Percentiles rank a stretch among this genome's conserved stretches.
Evolutionary conservation across 2,797 vertebrate genomes (phyloP).

Genomic region (Amniataba percoides): DNA sequence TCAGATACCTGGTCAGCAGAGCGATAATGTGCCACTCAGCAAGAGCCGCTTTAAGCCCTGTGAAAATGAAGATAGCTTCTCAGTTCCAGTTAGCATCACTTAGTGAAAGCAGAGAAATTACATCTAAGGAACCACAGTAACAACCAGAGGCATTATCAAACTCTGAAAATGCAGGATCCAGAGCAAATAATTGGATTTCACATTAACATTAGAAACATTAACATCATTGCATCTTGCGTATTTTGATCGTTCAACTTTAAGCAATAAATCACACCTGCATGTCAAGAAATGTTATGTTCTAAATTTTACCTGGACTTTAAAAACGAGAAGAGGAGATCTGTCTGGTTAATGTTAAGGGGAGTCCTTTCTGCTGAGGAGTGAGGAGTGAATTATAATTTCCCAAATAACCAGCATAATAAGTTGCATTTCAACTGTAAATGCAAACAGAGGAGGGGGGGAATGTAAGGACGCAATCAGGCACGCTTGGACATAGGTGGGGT

Average conservation of each 20-base stretch:
- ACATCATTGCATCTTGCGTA: conserved; percentile 10
- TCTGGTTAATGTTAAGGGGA: too few relatives aligned
- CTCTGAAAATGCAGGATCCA: background rate
- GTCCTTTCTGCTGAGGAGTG: too few relatives aligned
- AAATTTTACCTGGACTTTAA: background rate
- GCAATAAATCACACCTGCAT: conserved; percentile 25
- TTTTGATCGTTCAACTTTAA: background rate
- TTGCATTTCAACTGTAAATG: background rate
- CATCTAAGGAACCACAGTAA: background rate
- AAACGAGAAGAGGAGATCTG: too few relatives aligned
- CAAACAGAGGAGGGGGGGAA: too few relatives aligned
- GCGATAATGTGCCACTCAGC: conserved; percentile 39
- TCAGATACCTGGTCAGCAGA: conserved; percentile 39
- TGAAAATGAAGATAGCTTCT: conserved; percentile 34
- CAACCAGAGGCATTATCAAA: background rate
- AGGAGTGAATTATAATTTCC: background rate
- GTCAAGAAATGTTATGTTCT: background rate
- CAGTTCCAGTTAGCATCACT: conserved; percentile 15
- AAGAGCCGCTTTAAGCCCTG: conserved; percentile 30
- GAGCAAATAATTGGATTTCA: background rate
- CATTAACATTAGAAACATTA: background rate
- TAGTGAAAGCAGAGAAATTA: conserved; percentile 9
- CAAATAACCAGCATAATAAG: background rate
- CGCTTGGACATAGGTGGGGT: background rate
- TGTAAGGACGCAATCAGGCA: background rate